Base-by-base conservation (phyloP, 2,113 vertebrate genomes). In the Apistogramma diplotaenia region DNA sequence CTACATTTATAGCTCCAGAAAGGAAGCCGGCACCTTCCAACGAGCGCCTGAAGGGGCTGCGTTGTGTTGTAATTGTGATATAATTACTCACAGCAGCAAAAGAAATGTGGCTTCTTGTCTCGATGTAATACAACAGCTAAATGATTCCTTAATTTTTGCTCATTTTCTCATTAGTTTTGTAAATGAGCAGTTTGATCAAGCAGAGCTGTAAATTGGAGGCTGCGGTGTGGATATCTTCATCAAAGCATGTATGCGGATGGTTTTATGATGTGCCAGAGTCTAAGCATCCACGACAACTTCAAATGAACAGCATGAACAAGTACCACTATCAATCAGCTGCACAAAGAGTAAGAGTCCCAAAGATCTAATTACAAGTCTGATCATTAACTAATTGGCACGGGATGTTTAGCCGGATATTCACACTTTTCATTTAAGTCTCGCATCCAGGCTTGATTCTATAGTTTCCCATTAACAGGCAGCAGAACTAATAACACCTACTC, bases 131-230 rank as follows among this genome's bases (percentile, higher is more conserved):
- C 56, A 82, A 43, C 78, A 78, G 78, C 13, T 56, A 73, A 82
- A 80, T 59, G 54, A 89, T 81, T 80, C 37, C 27, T 79, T 81
- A 23, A 82, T 85, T 87, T 79, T 65, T 35, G 62, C 60, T 89
- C 56, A 81, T 86, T 87, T 91, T 29, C 87, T 83, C 78, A 87
- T 90, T 89, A 91, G 76, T 70, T 65, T 70, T 74, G 87, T 73
- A 85, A 87, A 92, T 80, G 65, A 87, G 81, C 74, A 75, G 75
- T 87, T 88, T 85, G 78, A 87, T 84, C 65, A 62, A 81, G 74
- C 81, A 13, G 55, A 70, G 75, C 43, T 53, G 54, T 51, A 76
- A 74, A 83, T 78, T 67, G 72, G 75, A 76, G 40, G 67, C 85
- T 58, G 56, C 9, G n/a, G 74, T 2, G n/a, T 12, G 46, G 43